A percentile compares a stretch with the other conserved stretches of the same genome.
These are phyloP conservation scores for Crotophaga sulcirostris DNA, from an alignment of 2,113 vertebrate species.

Conservation along the genomic window DNA sequence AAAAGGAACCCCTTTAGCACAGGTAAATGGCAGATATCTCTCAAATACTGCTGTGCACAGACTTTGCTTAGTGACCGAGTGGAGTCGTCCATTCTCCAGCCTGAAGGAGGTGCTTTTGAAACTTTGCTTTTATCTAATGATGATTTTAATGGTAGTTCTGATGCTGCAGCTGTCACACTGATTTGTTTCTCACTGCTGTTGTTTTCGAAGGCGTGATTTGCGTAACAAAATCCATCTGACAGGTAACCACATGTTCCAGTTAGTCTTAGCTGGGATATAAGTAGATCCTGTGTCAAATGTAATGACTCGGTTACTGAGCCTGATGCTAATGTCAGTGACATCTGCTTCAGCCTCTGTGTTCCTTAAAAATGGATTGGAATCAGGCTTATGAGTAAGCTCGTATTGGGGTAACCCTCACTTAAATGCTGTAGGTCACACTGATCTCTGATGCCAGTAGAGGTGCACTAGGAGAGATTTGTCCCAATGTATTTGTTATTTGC, in stretches of 20 bases:
- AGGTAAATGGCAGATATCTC: neutral
- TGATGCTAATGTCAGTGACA: slow-evolving; percentile 6
- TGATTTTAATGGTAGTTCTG: neutral
- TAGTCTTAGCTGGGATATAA: slow-evolving; percentile 26
- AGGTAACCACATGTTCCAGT: slow-evolving; percentile 20
- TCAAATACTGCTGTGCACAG: neutral
- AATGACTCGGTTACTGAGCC: neutral
- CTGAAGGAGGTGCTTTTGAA: neutral
- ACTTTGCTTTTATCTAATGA: neutral
- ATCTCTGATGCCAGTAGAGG: neutral
- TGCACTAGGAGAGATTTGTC: neutral
- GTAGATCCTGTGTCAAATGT: neutral
- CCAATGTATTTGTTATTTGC: neutral
- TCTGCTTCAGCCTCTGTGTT: neutral
- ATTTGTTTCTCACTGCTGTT: neutral
- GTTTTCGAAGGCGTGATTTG: neutral
- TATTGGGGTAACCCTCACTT: neutral
- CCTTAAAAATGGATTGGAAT: neutral
- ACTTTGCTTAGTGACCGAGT: neutral
- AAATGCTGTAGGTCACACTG: neutral
- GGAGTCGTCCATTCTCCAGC: neutral
- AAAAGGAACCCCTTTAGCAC: neutral
- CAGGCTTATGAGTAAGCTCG: neutral
- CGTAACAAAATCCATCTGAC: neutral
- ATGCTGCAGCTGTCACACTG: neutral